A percentile compares a stretch with the other conserved stretches of the same genome.
Evolutionary conservation across 2,888 invertebrate genomes (phyloP).

Genomic region (Phasia obesa): DNA sequence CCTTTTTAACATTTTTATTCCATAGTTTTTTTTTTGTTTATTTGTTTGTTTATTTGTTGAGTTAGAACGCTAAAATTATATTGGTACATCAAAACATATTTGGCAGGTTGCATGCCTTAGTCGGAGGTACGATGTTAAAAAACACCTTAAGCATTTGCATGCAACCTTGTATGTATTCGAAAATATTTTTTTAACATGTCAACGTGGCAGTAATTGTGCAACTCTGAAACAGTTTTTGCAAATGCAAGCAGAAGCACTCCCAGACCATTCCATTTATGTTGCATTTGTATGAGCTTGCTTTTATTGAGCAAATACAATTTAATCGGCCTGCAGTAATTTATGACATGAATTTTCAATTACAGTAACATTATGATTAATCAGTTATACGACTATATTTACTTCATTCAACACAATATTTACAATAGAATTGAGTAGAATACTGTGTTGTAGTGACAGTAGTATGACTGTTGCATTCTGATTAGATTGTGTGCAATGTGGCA

Average conservation of each 20-base stretch:
- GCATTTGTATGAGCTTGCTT: conserved; percentile 16
- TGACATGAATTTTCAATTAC: conserved; percentile 76
- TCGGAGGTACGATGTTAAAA: not conserved
- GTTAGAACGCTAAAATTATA: too few species aligned
- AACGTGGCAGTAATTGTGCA: conserved; percentile 31
- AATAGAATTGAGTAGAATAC: not conserved
- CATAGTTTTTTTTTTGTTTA: too few species aligned
- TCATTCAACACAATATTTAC: conserved; percentile 66
- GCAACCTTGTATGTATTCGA: conserved; percentile 2
- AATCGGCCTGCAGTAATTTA: conserved; percentile 74
- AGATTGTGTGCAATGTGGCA: conserved; percentile 25
- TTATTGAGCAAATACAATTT: conserved; percentile 70
- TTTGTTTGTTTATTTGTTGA: too few species aligned
- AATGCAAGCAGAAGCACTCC: not conserved
- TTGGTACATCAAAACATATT: too few species aligned
- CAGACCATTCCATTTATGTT: conserved; percentile 26
- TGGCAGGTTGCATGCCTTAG: too few species aligned
- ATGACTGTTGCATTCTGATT: not conserved
- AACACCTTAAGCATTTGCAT: conserved; percentile 17
- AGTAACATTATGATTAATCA: conserved; percentile 71
- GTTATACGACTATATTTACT: conserved; percentile 25
- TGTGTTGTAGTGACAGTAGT: not conserved
- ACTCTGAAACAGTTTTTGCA: conserved; percentile 29
- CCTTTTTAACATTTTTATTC: too few species aligned
- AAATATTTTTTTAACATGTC: conserved; percentile 45